These are phyloP conservation scores for Iselma pallidipennis DNA, from an alignment of 2,888 invertebrate genomes.

Conservation along the genomic window DNA sequence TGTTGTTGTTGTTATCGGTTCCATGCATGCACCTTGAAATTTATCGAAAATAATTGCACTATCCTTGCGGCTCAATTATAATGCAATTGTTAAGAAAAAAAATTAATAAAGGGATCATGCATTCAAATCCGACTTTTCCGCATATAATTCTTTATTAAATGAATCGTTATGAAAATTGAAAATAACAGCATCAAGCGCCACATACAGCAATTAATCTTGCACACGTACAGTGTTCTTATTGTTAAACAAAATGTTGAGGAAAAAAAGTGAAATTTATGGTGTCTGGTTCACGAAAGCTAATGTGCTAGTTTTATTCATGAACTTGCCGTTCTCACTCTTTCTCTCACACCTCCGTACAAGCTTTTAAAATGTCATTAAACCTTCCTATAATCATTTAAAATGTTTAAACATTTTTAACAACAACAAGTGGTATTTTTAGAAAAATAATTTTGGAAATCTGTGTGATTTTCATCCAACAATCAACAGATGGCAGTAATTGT, in stretches of 20 bases:
- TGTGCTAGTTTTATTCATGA: constrained; percentile 5
- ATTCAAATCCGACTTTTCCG: too few species aligned
- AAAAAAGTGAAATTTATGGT: background rate
- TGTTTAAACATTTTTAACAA: too few species aligned
- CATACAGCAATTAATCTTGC: too few species aligned
- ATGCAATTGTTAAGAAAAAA: background rate
- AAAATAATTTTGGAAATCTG: too few species aligned
- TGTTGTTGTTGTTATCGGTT: background rate
- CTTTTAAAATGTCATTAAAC: constrained; percentile 15
- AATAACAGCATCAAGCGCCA: background rate
- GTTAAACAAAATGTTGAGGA: too few species aligned
- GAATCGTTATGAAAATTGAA: too few species aligned
- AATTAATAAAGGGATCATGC: too few species aligned
- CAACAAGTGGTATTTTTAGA: too few species aligned
- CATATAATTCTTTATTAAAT: background rate
- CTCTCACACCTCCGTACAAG: too few species aligned
- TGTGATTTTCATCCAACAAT: background rate
- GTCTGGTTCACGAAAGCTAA: background rate
- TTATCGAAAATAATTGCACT: background rate
- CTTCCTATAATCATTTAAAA: too few species aligned
- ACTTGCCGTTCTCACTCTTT: background rate
- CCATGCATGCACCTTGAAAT: background rate
- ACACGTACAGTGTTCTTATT: too few species aligned
- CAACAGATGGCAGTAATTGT: background rate
- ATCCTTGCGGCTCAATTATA: background rate